These are phyloP conservation scores for Xiphydria camelus DNA, from an alignment of 2,888 invertebrate genomes.

Conservation along the genomic window DNA sequence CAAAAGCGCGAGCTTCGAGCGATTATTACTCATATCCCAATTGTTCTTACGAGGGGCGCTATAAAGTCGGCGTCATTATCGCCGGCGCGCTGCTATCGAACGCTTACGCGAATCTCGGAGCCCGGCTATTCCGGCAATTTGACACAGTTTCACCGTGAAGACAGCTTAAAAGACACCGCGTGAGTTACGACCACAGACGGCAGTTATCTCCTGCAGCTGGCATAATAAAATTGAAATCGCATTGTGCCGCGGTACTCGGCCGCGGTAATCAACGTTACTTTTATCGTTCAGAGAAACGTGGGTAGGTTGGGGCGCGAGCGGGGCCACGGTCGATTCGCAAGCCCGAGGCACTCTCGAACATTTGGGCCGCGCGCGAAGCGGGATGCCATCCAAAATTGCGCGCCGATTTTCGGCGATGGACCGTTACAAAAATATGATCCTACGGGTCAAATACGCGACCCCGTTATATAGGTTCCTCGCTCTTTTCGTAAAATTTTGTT, in stretches of 20 bases:
- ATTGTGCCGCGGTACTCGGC: constrained; percentile 36
- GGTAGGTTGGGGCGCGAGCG: constrained; percentile 10
- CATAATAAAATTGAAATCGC: constrained; percentile 49
- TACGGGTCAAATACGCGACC: too few relatives aligned
- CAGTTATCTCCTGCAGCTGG: constrained; percentile 41
- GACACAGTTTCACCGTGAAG: constrained; percentile 46
- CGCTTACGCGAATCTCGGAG: not conserved
- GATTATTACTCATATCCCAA: too few relatives aligned
- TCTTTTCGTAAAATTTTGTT: too few relatives aligned
- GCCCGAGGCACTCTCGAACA: too few relatives aligned
- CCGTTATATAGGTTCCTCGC: too few relatives aligned
- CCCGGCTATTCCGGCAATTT: constrained; percentile 30
- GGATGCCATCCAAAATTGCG: constrained; percentile 19
- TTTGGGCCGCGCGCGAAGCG: constrained; percentile 27
- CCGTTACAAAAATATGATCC: too few relatives aligned
- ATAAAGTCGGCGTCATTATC: constrained; percentile 17
- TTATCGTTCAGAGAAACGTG: constrained; percentile 47
- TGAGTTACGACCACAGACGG: constrained; percentile 37
- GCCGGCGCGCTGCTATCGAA: constrained; percentile 1
- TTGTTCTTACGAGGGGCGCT: too few relatives aligned
- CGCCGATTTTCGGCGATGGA: constrained; percentile 18
- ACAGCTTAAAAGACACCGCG: constrained; percentile 42
- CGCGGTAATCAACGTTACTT: constrained; percentile 40
- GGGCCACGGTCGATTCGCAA: too few relatives aligned
- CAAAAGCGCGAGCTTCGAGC: too few relatives aligned